Evolutionary conservation across 2,113 vertebrate genomes (phyloP), one percentile per base, ranked within the genome.

Genomic region (Gambusia holbrooki): DNA sequence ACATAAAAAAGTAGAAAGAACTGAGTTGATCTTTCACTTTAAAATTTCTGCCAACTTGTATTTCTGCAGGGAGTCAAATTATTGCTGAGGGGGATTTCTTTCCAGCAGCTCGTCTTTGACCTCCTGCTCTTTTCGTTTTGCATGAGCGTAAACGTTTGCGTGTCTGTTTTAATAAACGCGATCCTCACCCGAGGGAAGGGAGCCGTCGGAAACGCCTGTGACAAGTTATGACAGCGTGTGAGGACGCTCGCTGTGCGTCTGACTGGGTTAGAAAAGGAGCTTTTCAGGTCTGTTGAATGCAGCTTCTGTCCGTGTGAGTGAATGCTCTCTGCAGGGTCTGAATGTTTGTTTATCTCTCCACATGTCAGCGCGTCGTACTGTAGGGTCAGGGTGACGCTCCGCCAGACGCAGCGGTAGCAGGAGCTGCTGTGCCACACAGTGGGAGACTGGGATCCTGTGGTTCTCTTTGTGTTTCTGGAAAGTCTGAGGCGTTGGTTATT

Each of bases 141-240:
- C 64, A 29, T 67, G 32, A 64, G 22, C 66, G 28, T 73, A 45
- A 40, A 13, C 68, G 33, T 73, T 62, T 62, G 65, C 69, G 42
- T 5, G 72, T 28, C 37, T 73, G 69, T 78, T 67, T 88, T 76
- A 33, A 58, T 69, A 48, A 74, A 79, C 51, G 40, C 14, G 8
- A 71, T 77, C 76, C 42, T 82, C 78, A 72, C 74, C 79, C 75
- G 2, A 66, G 71, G 83, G 62, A 74, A 66, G 71, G 83, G 62
- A 74, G 64, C 60, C 71, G 65, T 89, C 82, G 82, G 88, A 91
- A 92, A 84, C 82, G 76, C 79, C 78, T 37, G 15, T 91, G 89
- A 91, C 88, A 87, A 85, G 85, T 90, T 93, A 86, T 94, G 90
- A 94, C 90, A 90, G 85, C 69, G 62, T 79, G 73, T 83, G 45